Base-by-base conservation (phyloP, 2,797 vertebrate species). In the Silurus aristotelis region DNA sequence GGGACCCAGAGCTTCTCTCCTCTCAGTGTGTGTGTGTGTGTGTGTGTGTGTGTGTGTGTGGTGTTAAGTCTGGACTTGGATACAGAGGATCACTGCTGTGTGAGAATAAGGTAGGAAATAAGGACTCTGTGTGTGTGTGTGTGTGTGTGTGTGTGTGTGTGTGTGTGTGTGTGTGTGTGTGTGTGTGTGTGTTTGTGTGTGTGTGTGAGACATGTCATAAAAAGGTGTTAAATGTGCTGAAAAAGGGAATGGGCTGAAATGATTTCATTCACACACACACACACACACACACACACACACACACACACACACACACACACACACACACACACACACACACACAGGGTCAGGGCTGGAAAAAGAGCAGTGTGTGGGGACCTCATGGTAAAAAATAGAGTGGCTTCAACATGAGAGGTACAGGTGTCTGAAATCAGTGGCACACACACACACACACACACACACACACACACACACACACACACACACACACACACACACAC, bases 371-470 rank as follows among this genome's bases (percentile, higher is more conserved):
- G 15, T 25, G 20, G 67, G 55, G 58, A 75, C 31, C 82, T 63
- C 25, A 12, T 56, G 82, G 58, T 64, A 83, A 83, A 64, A 83
- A 75, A 83, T 73, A 83, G 81, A 61, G 58, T 19, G 10, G 8
- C 70, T 83, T 75, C 64, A 83, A 83, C 70, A 64, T 75, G n/a
- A 52, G 70, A 63, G 60, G 82, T 83, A 71, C 58, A 64, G 56
- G 22, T 75, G 70, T 60, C 56, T 15, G 48, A 55, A 64, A 61
- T 60, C 55, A 71, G 6, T 48, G 56, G 27, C 64, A 72, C 20
- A 19, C 43, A 6, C n/a, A 14, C 15, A 4, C 8, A 20, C 58
- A 63, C 81, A 81, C 27, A 81, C 63, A 81, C 43, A 67, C 43
- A 81, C 79, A 81, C 79, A 81, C 46, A 56, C 55, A 70, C 63